phyloP scores from a whole-genome alignment of 2,888 invertebrate genomes.

The Anarsia innoxiella region DNA sequence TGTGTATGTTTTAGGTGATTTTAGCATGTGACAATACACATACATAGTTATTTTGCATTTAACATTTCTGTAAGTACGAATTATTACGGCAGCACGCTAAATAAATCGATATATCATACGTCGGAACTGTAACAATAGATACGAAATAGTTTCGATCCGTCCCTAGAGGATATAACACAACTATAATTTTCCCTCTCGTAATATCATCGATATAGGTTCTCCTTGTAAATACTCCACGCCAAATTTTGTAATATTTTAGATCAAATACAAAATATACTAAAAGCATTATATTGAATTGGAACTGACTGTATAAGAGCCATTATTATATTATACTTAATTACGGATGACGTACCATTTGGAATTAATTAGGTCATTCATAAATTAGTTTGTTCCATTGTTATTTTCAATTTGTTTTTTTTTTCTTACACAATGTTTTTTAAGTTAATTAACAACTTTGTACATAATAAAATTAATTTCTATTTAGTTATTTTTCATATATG shows the following conservation, averaged over 20 bases:
- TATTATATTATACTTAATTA: no score
- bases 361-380: no score
- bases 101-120: constrained; percentile 20
- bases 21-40: constrained; percentile 38
- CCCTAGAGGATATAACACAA: constrained; percentile 42
- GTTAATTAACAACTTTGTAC: constrained; percentile 31
- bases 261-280: neutral
- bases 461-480: constrained; percentile 31
- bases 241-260: neutral
- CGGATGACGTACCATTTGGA: no score
- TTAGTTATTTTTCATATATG: constrained; percentile 39
- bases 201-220: constrained; percentile 1
- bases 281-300: no score
- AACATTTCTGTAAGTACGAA: constrained; percentile 21
- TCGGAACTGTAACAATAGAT: constrained; percentile 22
- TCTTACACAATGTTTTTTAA: constrained; percentile 3
- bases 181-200: neutral
- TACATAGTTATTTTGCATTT: constrained; percentile 49
- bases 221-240: neutral
- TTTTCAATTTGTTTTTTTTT: constrained; percentile 8
- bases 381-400: constrained; percentile 4
- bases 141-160: constrained; percentile 56
- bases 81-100: constrained; percentile 22
- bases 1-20: constrained; percentile 32
- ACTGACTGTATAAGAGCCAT: no score